Evolutionary conservation across 2,113 vertebrate species (phyloP).

Genomic region (Neopipo cinnamomea): DNA sequence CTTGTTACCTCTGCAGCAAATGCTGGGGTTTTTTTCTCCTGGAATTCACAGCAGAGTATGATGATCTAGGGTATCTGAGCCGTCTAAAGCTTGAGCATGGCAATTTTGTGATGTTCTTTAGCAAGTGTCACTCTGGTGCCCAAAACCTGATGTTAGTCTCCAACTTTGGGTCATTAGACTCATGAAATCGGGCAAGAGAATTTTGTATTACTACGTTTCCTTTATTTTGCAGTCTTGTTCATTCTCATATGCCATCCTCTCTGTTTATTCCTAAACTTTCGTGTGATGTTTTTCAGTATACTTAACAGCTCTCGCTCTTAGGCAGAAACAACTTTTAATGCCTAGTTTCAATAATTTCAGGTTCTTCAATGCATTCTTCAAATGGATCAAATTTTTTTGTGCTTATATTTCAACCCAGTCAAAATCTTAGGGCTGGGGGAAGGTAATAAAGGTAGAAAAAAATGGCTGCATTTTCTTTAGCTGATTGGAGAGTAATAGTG

Average conservation of each 20-base stretch:
- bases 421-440: not conserved
- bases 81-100: not conserved
- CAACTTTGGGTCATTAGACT: not conserved
- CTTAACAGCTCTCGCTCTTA: not conserved
- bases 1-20: conserved; percentile 4
- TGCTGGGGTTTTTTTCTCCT: not conserved
- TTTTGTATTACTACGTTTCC: not conserved
- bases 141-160: not conserved
- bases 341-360: not conserved
- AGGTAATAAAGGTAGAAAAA: not conserved
- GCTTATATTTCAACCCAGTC: not conserved
- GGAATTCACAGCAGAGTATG: not conserved
- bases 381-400: not conserved
- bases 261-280: not conserved
- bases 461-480: not conserved
- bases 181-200: not conserved
- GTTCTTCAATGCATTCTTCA: not conserved
- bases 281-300: not conserved
- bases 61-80: not conserved
- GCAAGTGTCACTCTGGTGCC: not conserved
- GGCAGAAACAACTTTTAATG: not conserved
- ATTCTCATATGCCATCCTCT: not conserved
- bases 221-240: not conserved
- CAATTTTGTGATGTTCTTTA: not conserved
- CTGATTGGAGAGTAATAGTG: not conserved